phyloP scores from a whole-genome alignment of 2,113 vertebrate genomes.

The Butastur rufipennis region DNA sequence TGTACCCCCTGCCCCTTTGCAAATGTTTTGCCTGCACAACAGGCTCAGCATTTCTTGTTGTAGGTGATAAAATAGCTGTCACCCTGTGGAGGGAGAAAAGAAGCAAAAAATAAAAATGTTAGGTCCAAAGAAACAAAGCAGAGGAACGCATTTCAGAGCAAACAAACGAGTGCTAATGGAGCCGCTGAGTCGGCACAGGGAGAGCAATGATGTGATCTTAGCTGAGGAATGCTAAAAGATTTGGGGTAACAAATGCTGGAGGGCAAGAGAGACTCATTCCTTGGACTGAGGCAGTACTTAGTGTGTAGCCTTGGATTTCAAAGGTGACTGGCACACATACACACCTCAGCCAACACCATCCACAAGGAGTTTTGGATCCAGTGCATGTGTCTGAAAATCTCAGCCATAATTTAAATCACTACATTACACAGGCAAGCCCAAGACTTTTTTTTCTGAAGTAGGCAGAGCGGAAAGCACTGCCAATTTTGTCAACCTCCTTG shows the following conservation, averaged over 20 bases:
- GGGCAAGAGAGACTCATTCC: not conserved
- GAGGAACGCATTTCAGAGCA: not conserved
- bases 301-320: not conserved
- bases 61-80: slow-evolving; percentile 72
- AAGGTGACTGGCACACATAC: not conserved
- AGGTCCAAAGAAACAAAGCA: slow-evolving; percentile 16
- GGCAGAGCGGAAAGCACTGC: not conserved
- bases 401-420: not conserved
- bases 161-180: slow-evolving; percentile 23
- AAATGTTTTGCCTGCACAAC: slow-evolving; percentile 67
- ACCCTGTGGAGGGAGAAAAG: slow-evolving; percentile 46
- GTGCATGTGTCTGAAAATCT: not conserved
- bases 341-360: not conserved
- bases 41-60: slow-evolving; percentile 64
- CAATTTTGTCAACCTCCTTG: not conserved
- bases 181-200: slow-evolving; percentile 18
- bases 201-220: not conserved
- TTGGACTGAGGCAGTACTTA: not conserved
- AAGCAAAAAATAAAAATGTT: not conserved
- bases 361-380: not conserved
- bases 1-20: slow-evolving; percentile 62
- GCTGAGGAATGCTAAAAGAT: not conserved
- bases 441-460: not conserved
- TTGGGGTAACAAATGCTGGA: slow-evolving; percentile 1
- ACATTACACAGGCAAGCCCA: rapidly evolving